Evolutionary conservation across 2,888 invertebrate genomes (phyloP).

Genomic region (Ellobium chinense): DNA sequence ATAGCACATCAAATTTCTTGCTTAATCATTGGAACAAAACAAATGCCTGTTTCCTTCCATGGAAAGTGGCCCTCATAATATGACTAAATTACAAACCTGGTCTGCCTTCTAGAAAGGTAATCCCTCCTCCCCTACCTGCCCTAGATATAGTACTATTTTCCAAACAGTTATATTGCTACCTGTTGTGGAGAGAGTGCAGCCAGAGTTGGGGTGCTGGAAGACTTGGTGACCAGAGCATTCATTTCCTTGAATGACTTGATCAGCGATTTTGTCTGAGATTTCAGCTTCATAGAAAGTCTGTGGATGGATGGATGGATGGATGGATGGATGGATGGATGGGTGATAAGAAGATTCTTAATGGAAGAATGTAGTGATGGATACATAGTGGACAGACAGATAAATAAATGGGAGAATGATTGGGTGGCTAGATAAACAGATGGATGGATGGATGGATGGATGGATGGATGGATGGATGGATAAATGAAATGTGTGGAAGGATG

Average conservation of each 20-base stretch:
- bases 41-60: too few species aligned
- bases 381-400: background rate
- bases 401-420: background rate
- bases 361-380: background rate
- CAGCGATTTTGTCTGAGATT: conserved; percentile 50
- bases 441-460: background rate
- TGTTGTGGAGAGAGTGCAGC: background rate
- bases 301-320: too few species aligned
- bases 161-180: too few species aligned
- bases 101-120: too few species aligned
- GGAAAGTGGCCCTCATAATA: too few species aligned
- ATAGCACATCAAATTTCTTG: too few species aligned
- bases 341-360: background rate
- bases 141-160: too few species aligned
- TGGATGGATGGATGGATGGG: background rate
- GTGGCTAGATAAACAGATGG: background rate
- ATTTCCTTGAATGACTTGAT: conserved; percentile 65
- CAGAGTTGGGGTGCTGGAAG: conserved; percentile 18
- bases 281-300: conserved; percentile 36
- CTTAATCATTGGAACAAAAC: too few species aligned
- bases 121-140: too few species aligned
- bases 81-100: too few species aligned
- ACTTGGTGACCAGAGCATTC: conserved; percentile 51
- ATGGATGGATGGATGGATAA: background rate
- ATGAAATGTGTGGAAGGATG: background rate